Base-by-base conservation (phyloP, 1,140 invertebrate genomes). In the Andricus grossulariae region DNA sequence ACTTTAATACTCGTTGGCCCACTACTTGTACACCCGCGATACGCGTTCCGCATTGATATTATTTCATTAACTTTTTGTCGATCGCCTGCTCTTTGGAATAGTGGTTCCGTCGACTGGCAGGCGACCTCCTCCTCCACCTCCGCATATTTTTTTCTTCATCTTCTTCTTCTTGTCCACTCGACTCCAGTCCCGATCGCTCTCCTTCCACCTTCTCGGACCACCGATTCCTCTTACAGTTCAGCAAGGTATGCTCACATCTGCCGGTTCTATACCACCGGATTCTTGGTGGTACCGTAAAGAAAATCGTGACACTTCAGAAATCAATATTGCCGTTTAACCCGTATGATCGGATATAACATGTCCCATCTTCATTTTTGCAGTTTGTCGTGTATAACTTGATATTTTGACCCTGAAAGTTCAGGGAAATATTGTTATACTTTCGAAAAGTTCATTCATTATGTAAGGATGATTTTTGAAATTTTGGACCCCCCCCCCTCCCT, bases 1-100 rank as follows among this genome's bases (percentile, higher is more conserved):
- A 66, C 60, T 75, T 83, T 82, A 80, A 88, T 87, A 86, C 87
- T 85, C 82, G 88, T 88, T 86, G 88, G 86, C 86, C 88, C 86
- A 88, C 83, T 88, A 86, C 85, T 89, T 88, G 87, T 89, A 89
- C 86, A 85, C 88, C 88, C 87, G 84, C 85, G 87, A 90, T 90
- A 90, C 89, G 89, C 89, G 89, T 86, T 87, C 84, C 83, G 89
- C 89, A 90, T 90, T 88, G 87, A 90, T 90, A 90, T 90, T 90
- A 90, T 90, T 90, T 90, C 89, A 90, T 90, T 90, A 90, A 87
- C 87, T 90, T 90, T 90, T 90, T 90, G 83, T 83, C 71, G 77
- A 78, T 82, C 83, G 82, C 83, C 79, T 66, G 50, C 78, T 82
- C 78, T 73, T 75, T 66, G 57, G 73, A 80, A 79, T 79, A 80